A percentile compares a stretch with the other conserved stretches of the same genome.
phyloP scores from a whole-genome alignment of 1,140 invertebrate species.

The Drosophila sulfurigaster region DNA sequence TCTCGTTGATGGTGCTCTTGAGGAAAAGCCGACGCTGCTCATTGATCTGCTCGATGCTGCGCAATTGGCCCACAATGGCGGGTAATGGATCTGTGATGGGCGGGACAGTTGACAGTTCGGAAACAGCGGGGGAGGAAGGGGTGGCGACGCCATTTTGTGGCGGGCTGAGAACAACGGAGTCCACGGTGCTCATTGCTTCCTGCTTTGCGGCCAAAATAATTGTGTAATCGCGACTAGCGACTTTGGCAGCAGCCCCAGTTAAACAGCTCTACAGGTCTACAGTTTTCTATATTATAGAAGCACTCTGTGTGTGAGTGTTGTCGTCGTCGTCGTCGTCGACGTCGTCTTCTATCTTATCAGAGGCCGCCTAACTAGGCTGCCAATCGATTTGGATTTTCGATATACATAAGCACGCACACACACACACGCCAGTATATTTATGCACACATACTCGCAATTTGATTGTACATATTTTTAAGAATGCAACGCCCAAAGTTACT shows the following conservation, averaged over 20 bases:
- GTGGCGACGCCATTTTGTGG: constrained; percentile 27
- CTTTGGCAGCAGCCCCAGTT: constrained; percentile 31
- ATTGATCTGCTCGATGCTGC: constrained; percentile 76
- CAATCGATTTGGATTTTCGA: constrained; percentile 78
- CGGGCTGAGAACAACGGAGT: constrained; percentile 15
- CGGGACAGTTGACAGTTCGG: neutral
- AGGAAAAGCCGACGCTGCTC: constrained; percentile 77
- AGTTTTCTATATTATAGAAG: neutral
- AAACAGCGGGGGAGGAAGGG: neutral
- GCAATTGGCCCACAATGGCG: constrained; percentile 68
- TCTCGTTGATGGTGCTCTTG: constrained; percentile 63
- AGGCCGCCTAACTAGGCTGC: constrained; percentile 67
- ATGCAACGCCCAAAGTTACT: neutral
- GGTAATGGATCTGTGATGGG: constrained; percentile 36
- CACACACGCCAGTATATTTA: constrained; percentile 5
- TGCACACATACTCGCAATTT: neutral
- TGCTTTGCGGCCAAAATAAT: constrained; percentile 46
- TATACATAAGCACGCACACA: constrained; percentile 36
- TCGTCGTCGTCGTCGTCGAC: neutral
- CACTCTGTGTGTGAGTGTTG: constrained; percentile 10
- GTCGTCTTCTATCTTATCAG: constrained; percentile 73
- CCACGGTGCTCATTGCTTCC: constrained; percentile 50
- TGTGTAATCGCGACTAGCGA: constrained; percentile 54
- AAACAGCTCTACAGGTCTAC: neutral
- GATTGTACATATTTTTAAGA: neutral